phyloP scores from a whole-genome alignment of 2,888 invertebrate genomes.

The Lamellibrachia satsuma region DNA sequence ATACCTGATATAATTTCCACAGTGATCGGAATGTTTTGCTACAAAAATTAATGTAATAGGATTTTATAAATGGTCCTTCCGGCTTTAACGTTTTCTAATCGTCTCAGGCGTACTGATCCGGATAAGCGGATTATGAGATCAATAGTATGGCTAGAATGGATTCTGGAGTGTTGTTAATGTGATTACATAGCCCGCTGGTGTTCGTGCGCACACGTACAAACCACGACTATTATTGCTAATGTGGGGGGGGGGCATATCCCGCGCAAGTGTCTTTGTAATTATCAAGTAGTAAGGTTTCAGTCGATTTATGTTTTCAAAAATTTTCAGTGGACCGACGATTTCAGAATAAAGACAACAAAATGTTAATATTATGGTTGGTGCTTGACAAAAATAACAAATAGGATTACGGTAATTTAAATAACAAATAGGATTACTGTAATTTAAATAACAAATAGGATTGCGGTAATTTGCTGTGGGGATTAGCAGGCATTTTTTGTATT shows the following conservation, averaged over 20 bases:
- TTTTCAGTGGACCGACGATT: too few species aligned
- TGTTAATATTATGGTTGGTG: too few species aligned
- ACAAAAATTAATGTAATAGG: background rate
- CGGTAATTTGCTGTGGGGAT: too few species aligned
- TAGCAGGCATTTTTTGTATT: too few species aligned
- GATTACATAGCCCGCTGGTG: background rate
- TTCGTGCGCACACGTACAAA: background rate
- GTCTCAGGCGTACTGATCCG: background rate
- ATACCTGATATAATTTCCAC: background rate
- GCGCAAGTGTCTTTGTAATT: too few species aligned
- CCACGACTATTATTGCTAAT: background rate
- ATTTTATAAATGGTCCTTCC: background rate
- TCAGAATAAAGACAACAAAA: too few species aligned
- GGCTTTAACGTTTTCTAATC: background rate
- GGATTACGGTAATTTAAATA: too few species aligned
- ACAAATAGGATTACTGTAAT: too few species aligned
- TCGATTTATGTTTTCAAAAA: too few species aligned
- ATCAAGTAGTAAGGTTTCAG: too few species aligned
- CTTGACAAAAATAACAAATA: too few species aligned
- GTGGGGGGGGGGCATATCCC: background rate
- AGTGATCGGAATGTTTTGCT: background rate
- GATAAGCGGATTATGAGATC: background rate
- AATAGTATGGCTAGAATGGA: background rate
- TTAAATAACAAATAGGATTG: too few species aligned
- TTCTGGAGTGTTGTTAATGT: background rate